These are phyloP conservation scores for Pelobates cultripes DNA, from an alignment of 2,797 vertebrate genomes.

Conservation along the genomic window DNA sequence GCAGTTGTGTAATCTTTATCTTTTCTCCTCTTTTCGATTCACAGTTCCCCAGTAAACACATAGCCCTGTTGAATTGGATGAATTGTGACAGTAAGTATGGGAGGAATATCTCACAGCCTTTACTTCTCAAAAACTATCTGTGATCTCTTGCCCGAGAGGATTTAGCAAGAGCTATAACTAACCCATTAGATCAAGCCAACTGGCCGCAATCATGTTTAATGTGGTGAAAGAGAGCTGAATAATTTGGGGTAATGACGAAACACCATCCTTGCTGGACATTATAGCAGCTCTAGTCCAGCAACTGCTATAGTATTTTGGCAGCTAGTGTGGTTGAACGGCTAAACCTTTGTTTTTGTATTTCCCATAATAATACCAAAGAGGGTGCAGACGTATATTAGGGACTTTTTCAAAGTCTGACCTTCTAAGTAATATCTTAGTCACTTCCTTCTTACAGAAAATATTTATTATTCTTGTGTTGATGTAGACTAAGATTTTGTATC, in stretches of 20 bases:
- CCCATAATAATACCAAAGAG: too few species aligned
- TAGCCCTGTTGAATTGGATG: background rate
- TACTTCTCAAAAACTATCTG: background rate
- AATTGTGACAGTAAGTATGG: conserved; percentile 35
- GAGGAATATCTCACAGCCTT: background rate
- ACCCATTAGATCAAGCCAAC: conserved; percentile 4
- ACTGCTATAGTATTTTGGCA: too few species aligned
- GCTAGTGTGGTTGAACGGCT: too few species aligned
- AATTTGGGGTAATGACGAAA: background rate
- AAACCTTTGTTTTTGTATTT: too few species aligned
- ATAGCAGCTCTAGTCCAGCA: too few species aligned
- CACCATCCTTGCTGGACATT: too few species aligned
- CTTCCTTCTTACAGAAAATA: background rate
- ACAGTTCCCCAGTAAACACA: conserved; percentile 43
- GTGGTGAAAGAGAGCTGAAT: background rate
- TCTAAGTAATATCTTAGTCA: background rate
- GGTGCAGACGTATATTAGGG: too few species aligned
- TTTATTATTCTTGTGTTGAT: background rate
- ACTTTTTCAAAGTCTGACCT: background rate
- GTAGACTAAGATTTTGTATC: background rate
- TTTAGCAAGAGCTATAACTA: background rate
- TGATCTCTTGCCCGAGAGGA: conserved; percentile 9
- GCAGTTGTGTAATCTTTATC: background rate
- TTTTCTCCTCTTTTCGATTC: conserved; percentile 1
- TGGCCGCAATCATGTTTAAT: background rate